Base-by-base conservation (phyloP, 2,888 invertebrate genomes). In the Chymomyza caudatula region DNA sequence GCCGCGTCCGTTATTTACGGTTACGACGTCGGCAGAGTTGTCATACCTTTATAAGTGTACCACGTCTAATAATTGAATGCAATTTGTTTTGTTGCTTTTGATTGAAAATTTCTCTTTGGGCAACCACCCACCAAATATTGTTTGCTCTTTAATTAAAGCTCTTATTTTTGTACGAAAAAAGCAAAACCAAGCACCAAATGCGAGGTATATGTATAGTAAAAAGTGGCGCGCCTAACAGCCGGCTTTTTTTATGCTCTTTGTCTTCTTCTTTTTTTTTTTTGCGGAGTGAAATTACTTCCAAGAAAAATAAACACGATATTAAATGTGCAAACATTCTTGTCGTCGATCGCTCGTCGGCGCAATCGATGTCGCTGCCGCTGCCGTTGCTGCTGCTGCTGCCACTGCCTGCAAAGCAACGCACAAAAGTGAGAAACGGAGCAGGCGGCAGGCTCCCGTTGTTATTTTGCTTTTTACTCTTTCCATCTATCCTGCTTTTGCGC, bases 291-390 rank as follows among this genome's bases (percentile, higher is more conserved):
- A 85, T 79, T 85, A 79, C 83, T 79, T 79, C 85, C 79, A 79
- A 79, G 79, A 79, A 79, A 85, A 74, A 83, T 79, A 79, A 85
- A 85, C 77, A 85, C 85, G 79, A 79, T 79, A 79, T 79, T 85
- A 82, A 79, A 85, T 79, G 79, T 79, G 79, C 85, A 79, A 37
- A 85, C 79, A 79, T 79, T 85, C 83, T 85, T 51, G 19, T 22
- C 22, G 22, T 19, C 47, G 72, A 70, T 47, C 17, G 4, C 47
- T 73, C 73, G 65, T 73, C 73, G 65, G 61, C 60, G 70, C 67
- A 23, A 37, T 47, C 29, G 25, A 25, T 25, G 25, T 25, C 25
- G 25, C 4, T 25, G 5, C 25, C 25, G 6, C 1, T n/a, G n/a
- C n/a, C n/a, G n/a, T n/a, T n/a, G n/a, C n/a, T n/a, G n/a, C n/a